Evolutionary conservation across 92 coral and sea anemone species (phyloP).

Genomic region (Ricordea florida): DNA sequence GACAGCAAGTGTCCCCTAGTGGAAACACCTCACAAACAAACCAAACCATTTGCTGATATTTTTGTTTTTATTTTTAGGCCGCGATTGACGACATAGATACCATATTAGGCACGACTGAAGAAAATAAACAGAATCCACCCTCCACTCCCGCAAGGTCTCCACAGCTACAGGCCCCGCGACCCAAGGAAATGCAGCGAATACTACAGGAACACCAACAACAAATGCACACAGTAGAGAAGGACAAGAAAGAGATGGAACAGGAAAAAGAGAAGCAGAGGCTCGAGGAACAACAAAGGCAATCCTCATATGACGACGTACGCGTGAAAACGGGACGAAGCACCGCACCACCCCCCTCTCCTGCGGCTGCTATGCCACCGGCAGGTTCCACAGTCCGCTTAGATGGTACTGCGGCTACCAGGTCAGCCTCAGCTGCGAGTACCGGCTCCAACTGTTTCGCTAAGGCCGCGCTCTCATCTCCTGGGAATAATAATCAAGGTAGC

Average conservation of each 20-base stretch:
- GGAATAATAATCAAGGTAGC: not conserved
- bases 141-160: constrained; percentile 75
- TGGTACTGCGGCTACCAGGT: constrained; percentile 1
- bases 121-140: constrained; percentile 72
- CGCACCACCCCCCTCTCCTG: constrained; percentile 88
- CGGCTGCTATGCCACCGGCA: constrained; percentile 52
- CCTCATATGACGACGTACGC: constrained; percentile 28
- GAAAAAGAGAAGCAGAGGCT: constrained; percentile 66
- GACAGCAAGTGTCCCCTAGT: no score
- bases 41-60: not conserved
- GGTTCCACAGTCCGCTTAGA: constrained; percentile 36
- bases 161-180: constrained; percentile 96
- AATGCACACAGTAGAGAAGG: constrained; percentile 75
- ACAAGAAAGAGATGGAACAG: constrained; percentile 78
- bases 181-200: constrained; percentile 94
- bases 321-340: constrained; percentile 64
- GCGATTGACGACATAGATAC: constrained; percentile 93
- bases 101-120: constrained; percentile 94
- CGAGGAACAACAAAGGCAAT: constrained; percentile 38
- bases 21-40: no score
- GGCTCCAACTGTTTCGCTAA: not conserved
- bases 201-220: constrained; percentile 91
- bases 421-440: constrained; percentile 7
- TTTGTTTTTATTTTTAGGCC: constrained; percentile 41
- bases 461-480: not conserved